Percentiles rank a stretch among this genome's conserved stretches.
These are phyloP conservation scores for Amphipyra berbera DNA, from an alignment of 2,888 invertebrate species.

Conservation along the genomic window DNA sequence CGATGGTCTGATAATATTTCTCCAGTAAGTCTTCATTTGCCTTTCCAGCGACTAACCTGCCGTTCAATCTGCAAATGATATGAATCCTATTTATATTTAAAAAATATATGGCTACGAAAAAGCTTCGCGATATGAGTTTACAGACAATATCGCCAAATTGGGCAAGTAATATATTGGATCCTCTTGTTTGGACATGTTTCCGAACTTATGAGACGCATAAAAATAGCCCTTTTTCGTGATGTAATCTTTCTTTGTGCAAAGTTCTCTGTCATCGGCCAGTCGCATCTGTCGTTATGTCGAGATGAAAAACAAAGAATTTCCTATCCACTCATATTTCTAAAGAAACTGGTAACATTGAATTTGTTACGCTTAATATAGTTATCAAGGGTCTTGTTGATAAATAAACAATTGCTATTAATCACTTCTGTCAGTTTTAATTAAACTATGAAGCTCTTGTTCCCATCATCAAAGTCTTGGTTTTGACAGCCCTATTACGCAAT, in stretches of 20 bases:
- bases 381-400: constrained; percentile 38
- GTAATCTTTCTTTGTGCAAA: constrained; percentile 42
- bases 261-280: constrained; percentile 34
- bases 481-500: constrained; percentile 52
- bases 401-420: constrained; percentile 48
- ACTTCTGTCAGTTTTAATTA: constrained; percentile 54
- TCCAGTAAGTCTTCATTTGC: too few species aligned
- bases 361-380: constrained; percentile 17
- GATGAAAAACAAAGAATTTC: constrained; percentile 20
- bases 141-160: neutral
- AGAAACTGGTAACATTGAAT: constrained; percentile 18
- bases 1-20: too few species aligned
- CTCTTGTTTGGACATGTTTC: constrained; percentile 21
- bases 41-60: too few species aligned
- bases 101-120: too few species aligned
- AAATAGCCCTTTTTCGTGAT: constrained; percentile 36
- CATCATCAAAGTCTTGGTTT: constrained; percentile 46
- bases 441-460: constrained; percentile 54
- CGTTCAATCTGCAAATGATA: too few species aligned
- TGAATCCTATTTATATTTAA: too few species aligned
- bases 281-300: constrained; percentile 25
- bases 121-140: neutral
- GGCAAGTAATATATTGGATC: neutral
- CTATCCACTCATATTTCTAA: constrained; percentile 7
- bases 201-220: constrained; percentile 24